These are phyloP conservation scores for Ennomos fuscantarius DNA, from an alignment of 2,888 invertebrate genomes.

Conservation along the genomic window DNA sequence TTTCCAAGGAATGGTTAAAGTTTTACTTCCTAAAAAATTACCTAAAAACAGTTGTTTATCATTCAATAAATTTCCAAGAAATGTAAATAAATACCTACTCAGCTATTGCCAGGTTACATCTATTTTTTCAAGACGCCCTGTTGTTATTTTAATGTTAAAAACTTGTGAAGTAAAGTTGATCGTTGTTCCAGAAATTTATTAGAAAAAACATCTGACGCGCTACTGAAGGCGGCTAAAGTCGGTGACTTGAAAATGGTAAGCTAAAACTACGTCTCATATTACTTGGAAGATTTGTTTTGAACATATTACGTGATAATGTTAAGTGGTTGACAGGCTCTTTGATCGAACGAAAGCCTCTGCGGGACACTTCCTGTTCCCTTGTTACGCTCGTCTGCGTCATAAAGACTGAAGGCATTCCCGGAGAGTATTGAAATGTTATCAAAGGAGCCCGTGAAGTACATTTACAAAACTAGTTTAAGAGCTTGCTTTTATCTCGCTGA, in stretches of 20 bases:
- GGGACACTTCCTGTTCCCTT: conserved; percentile 18
- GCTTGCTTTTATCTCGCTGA: too few species aligned
- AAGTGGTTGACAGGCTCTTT: conserved; percentile 26
- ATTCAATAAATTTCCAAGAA: conserved; percentile 2
- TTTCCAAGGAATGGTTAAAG: too few species aligned
- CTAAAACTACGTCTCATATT: conserved; percentile 21
- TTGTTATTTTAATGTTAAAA: conserved; percentile 22
- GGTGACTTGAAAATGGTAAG: conserved; percentile 92
- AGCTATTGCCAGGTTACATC: too few species aligned
- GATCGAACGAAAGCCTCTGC: conserved; percentile 19
- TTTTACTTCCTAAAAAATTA: too few species aligned
- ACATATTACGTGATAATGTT: conserved; percentile 9
- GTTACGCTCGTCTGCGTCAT: conserved; percentile 14
- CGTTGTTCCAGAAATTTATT: conserved; percentile 89
- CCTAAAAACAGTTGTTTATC: too few species aligned
- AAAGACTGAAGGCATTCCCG: conserved; percentile 16
- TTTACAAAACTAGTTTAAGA: too few species aligned
- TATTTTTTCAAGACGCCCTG: not conserved
- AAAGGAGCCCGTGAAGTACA: not conserved
- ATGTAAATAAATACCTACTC: conserved; percentile 9
- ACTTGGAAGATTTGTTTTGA: conserved; percentile 11
- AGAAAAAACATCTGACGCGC: conserved; percentile 92
- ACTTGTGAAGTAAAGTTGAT: conserved; percentile 12
- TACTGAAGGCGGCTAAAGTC: conserved; percentile 93
- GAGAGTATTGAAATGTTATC: conserved; percentile 1